Evolutionary conservation across 2,888 invertebrate genomes (phyloP), one percentile per base, ranked within the genome.

Genomic region (Maniola hyperantus): DNA sequence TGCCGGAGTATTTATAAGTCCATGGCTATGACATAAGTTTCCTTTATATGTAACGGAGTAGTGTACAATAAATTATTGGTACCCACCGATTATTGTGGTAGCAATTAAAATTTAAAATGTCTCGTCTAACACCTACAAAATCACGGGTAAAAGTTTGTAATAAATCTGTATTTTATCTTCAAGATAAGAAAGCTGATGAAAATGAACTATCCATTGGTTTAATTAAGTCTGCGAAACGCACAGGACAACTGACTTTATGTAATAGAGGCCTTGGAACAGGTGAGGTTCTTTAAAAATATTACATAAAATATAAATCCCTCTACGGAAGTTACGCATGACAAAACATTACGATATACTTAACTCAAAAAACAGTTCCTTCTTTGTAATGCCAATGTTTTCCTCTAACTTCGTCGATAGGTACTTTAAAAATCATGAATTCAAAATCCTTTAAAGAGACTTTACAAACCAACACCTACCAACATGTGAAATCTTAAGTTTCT

Each of bases 231-330:
- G 97, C 97, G 5, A 94, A 97, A 77, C 95, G 95, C 80, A 95
- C 96, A 71, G 98, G 98, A 20, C 94, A 95, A 74, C 89, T 98
- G 51, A 97, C 96, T 91, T 93, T 98, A 74, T 94, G 96, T 66
- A 95, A 95, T 72, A 94, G 94, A 80, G 96, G 95, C 75, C 88
- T 97, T 73, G 93, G 94, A 58, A 93, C 94, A 87, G 96, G 98
- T 96, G 88, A 83, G 83, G 76, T 20, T 33, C 15, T 6, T 59
- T 42, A 13, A 26, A 57, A 20, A 42, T 18, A 6, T 7, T 13
- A 6, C 36, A 11, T 55, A 36, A 34, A 20, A 34, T 34, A 54
- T 36, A 55, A 11, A 18, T 15, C 15, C 2, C 18, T 8, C 1
- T 20, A 42, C 20, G 57, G 57, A 57, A 57, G 57, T 57, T 20